Conservation (phyloP, 1,140 invertebrate genomes). For the Drosophila funebris region DNA sequence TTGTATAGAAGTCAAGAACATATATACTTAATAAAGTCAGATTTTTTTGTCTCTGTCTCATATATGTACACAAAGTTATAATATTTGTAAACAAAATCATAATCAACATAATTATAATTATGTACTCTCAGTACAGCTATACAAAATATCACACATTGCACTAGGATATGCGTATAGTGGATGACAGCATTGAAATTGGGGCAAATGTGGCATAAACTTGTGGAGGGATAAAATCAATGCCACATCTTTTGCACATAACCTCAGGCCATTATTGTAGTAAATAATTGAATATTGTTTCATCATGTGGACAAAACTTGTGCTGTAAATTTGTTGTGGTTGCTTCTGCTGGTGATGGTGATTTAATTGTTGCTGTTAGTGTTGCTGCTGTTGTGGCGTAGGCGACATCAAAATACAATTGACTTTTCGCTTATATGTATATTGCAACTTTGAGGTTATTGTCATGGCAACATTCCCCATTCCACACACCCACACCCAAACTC, state of each 20-base stretch:
- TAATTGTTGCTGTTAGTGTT: slow-evolving; percentile 23
- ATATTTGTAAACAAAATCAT: no score
- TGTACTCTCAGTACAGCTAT: no score
- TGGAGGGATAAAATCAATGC: slow-evolving; percentile 1
- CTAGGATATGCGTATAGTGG: not conserved
- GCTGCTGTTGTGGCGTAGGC: slow-evolving; percentile 29
- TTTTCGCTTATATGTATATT: slow-evolving; percentile 66
- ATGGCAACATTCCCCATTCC: slow-evolving; percentile 14
- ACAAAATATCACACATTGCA: not conserved
- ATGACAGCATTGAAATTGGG: not conserved
- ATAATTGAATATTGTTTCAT: slow-evolving; percentile 78
- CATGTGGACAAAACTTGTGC: slow-evolving; percentile 46
- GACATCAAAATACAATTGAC: slow-evolving; percentile 79
- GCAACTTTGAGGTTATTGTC: slow-evolving; percentile 70
- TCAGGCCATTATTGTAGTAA: slow-evolving; percentile 65
- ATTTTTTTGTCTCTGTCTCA: no score
- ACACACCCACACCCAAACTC: no score
- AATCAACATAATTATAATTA: not conserved
- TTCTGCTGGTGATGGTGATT: slow-evolving; percentile 43
- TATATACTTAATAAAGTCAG: no score
- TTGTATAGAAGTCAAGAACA: no score
- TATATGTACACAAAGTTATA: no score
- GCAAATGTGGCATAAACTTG: not conserved
- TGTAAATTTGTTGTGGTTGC: slow-evolving; percentile 56
- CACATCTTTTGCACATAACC: slow-evolving; percentile 26